Evolutionary conservation across 2,797 vertebrate genomes (phyloP), one percentile per base, ranked within the genome.

Genomic region (Peromyscus eremicus): DNA sequence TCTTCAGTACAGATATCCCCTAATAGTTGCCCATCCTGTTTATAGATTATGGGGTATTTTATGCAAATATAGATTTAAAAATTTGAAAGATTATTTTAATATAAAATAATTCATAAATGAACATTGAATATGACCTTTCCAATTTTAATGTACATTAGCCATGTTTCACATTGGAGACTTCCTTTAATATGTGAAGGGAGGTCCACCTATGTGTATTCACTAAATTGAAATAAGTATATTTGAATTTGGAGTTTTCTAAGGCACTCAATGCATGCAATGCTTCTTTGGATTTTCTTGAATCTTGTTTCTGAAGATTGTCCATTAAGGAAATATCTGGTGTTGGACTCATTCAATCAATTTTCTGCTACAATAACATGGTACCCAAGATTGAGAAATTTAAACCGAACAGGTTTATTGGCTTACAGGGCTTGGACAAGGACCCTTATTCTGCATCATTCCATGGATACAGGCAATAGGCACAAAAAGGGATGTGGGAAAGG

Each of bases 31-130:
- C 4, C 25, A 68, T 85, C 40, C 7, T 88, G 11, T 49, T 81
- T 94, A 88, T 2, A 88, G 29, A 66, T 81, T 91, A 32, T 64
- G 23, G 91, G 29, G 23, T 27, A n/a, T 75, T n/a, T 87, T 87
- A 52, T 46, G 43, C 6, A 83, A 19, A 85, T 13, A 34, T 62
- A 2, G 32, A 43, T 94, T 70, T 73, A n/a, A 70, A 89, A 93
- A 29, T 76, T 76, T 68, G 68, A 92, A 23, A 55, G 29, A 77
- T n/a, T 34, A 77, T n/a, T 29, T 55, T 27, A 10, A 12, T 14
- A 60, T 11, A 64, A 13, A 95, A 62, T 93, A 66, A 73, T 40
- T 89, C n/a, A 70, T 25, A 89, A 73, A 68, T 96, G 21, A 88
- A 62, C 89, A 34, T 66, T 23, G 92, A 75, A 9, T 5, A 46